These are phyloP conservation scores for Oncorhynchus tshawytscha DNA, from an alignment of 2,113 vertebrate genomes.

Conservation along the genomic window DNA sequence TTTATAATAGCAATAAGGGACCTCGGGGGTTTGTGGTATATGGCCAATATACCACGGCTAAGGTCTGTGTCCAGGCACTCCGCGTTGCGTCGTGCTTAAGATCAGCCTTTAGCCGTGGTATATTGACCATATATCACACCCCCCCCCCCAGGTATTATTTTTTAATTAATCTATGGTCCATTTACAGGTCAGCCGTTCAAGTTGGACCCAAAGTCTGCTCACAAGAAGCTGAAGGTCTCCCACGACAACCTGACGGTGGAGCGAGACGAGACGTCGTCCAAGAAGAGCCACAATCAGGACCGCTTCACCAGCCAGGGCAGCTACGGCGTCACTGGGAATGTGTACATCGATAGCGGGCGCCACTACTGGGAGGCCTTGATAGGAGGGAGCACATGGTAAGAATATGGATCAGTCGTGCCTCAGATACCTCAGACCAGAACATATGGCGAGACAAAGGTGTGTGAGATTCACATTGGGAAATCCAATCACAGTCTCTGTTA, in stretches of 20 bases:
- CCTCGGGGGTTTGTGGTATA: too few species aligned
- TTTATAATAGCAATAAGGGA: too few species aligned
- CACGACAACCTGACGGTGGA: conserved; percentile 97
- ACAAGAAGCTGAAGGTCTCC: conserved; percentile 92
- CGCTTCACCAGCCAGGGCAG: conserved; percentile 93
- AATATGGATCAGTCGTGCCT: neutral
- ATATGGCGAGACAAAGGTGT: too few species aligned
- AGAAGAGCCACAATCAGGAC: conserved; percentile 94
- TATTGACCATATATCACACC: too few species aligned
- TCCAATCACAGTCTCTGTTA: too few species aligned
- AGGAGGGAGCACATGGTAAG: conserved; percentile 95
- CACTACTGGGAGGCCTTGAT: conserved; percentile 99
- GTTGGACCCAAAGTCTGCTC: conserved; percentile 94
- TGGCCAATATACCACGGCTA: too few species aligned
- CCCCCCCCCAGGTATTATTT: too few species aligned
- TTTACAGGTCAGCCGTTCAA: conserved; percentile 95
- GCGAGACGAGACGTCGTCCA: conserved; percentile 92
- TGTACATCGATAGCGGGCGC: conserved; percentile 95
- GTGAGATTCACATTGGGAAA: too few species aligned
- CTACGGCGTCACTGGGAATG: conserved; percentile 92
- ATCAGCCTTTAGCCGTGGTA: too few species aligned
- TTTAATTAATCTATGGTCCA: neutral
- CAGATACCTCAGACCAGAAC: neutral
- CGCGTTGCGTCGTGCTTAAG: too few species aligned
- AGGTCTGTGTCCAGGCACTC: too few species aligned